Conservation (phyloP, 2,113 vertebrate genomes). For the Andinoacara biseriatus region DNA sequence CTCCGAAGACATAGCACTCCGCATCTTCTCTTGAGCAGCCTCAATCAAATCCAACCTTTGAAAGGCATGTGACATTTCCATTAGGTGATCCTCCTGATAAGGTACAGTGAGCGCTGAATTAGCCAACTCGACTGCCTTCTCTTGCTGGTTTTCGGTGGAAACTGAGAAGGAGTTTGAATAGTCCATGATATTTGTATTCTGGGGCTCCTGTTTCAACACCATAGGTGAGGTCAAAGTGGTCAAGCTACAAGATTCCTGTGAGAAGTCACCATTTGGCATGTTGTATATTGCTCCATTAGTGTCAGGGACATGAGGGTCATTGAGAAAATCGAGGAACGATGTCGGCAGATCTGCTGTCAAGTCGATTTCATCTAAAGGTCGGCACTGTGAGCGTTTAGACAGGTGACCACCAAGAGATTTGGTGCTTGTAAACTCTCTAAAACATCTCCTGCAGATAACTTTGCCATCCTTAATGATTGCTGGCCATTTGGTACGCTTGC, state of each 20-base stretch:
- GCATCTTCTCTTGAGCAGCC: constrained; percentile 71
- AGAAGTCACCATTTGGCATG: constrained; percentile 74
- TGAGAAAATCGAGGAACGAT: constrained; percentile 94
- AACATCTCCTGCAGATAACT: constrained; percentile 97
- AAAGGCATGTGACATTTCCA: constrained; percentile 91
- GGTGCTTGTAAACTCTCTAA: constrained; percentile 95
- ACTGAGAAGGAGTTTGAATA: constrained; percentile 47
- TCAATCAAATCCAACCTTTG: constrained; percentile 90
- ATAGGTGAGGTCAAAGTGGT: constrained; percentile 66
- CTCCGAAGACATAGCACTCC: constrained; percentile 51
- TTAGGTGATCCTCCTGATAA: constrained; percentile 84
- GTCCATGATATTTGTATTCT: constrained; percentile 66
- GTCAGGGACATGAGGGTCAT: constrained; percentile 82
- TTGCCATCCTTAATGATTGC: constrained; percentile 98
- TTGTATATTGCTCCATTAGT: constrained; percentile 65
- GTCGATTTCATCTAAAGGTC: constrained; percentile 93
- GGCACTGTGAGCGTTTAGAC: constrained; percentile 95
- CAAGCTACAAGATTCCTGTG: constrained; percentile 68
- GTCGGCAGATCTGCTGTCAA: constrained; percentile 89
- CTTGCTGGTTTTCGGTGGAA: constrained; percentile 60
- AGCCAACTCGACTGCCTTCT: constrained; percentile 51
- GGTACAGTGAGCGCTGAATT: constrained; percentile 33
- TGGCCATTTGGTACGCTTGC: constrained; percentile 93
- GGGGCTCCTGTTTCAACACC: constrained; percentile 69
- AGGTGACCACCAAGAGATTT: constrained; percentile 97